These are phyloP conservation scores for Agrilus cyanescens DNA, from an alignment of 2,888 invertebrate species.

Conservation along the genomic window DNA sequence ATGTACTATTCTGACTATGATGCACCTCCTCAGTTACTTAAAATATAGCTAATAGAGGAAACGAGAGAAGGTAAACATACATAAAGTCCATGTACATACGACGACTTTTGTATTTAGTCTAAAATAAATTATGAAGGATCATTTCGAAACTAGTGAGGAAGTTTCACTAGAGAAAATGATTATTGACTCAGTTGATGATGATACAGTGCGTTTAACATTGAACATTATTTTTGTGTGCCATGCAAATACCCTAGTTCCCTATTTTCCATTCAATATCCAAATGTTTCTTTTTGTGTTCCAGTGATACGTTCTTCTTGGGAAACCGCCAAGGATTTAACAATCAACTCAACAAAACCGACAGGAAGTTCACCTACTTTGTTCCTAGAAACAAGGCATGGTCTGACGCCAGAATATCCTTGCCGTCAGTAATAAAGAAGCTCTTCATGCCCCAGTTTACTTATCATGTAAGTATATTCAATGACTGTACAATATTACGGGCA, in stretches of 20 bases:
- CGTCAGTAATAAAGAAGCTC: constrained; percentile 73
- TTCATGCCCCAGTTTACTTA: constrained; percentile 71
- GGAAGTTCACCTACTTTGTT: constrained; percentile 83
- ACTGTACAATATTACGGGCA: too few species aligned
- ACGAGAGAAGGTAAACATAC: background rate
- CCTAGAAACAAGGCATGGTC: constrained; percentile 86
- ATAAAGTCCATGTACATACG: background rate
- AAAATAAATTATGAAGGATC: too few species aligned
- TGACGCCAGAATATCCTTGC: constrained; percentile 58
- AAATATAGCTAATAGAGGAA: background rate
- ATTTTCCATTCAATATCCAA: background rate
- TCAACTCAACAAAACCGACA: constrained; percentile 60
- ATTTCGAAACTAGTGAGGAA: too few species aligned
- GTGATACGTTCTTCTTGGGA: constrained; percentile 67
- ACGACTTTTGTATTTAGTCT: too few species aligned
- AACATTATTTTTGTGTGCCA: too few species aligned
- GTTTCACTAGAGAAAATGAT: too few species aligned
- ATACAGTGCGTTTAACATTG: too few species aligned
- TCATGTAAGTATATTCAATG: constrained; percentile 50
- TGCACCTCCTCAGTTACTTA: background rate
- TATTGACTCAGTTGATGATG: too few species aligned
- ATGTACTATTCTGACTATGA: background rate
- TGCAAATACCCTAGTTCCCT: too few species aligned
- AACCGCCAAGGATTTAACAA: constrained; percentile 64
- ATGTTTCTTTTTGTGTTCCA: constrained; percentile 33